Evolutionary conservation across 2,113 vertebrate species (phyloP), one percentile per base, ranked within the genome.

Genomic region (Clupea harengus): DNA sequence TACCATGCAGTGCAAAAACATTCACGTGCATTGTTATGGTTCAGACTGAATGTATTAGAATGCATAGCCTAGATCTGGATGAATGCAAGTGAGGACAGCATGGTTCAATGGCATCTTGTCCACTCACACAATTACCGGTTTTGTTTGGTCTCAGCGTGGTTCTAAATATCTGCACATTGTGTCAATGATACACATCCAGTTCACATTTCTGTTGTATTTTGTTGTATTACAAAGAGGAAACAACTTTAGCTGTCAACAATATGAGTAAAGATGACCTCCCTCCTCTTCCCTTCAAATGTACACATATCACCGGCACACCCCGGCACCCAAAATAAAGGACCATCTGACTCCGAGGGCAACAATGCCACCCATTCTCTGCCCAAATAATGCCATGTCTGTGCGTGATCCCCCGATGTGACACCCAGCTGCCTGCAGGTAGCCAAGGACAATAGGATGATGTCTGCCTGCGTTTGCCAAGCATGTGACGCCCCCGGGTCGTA

Each of bases 341-440:
- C 89, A 82, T 90, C 92, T 95, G 93, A 95, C 91, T 46, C 44
- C 54, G 46, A 13, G 8, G 20, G 67, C 64, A 82, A 95, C 93
- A 95, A 95, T 91, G 90, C 85, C 28, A 0, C 15, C 17, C 90
- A 90, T 94, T 95, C 89, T 93, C 1, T 0, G 64, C 2, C 45
- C 45, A 90, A 91, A 95, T 93, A 95, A 94, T 88, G 92, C 89
- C 54, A 15, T 20, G 87, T 92, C 91, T 95, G 93, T 95, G 88
- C 85, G 81, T 82, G 17, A 57, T 5, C 45, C 45, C 39, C 10
- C 75, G 89, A 90, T 90, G 92, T 92, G 88, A 85, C 90, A 88
- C 87, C 88, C 93, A 92, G 92, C 89, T 92, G 91, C 89, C 84
- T 88, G 89, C 92, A 94, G 91, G 92, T 93, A 91, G 92, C 89